Base-by-base conservation (phyloP, 2,888 invertebrate species). In the Drosophila pseudotakahashii region DNA sequence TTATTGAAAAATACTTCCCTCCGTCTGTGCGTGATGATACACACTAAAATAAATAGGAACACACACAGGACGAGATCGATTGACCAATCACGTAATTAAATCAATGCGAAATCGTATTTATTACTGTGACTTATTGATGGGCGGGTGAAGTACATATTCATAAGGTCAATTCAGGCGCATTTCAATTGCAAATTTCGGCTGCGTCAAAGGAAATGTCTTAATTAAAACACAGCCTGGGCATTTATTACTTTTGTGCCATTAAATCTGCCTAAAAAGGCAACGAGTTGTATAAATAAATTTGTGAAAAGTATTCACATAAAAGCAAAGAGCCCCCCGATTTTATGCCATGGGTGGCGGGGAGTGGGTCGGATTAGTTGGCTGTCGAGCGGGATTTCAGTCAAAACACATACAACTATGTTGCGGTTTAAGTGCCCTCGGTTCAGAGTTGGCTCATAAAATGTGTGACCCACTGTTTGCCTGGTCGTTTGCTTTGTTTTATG, bases 401-500 rank as follows among this genome's bases (percentile, higher is more conserved):
- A 45, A 44, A 53, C 61, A 32, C 60, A 47, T 45, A 55, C 48
- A 77, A 85, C 82, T 88, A 75, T 85, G 83, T 73, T 85, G 79
- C 60, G 86, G 88, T 54, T 81, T 73, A 51, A 52, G 59, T 42
- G 62, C 70, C 68, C 50, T 52, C 26, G 19, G 54, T 64, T 44
- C 66, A 64, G 74, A 72, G 77, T 83, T 83, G 77, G 62, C 70
- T 63, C 84, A 73, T 81, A 84, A 82, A 82, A 81, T 84, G 80
- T 75, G 77, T 74, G 79, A 78, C 73, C 83, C 75, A 77, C 67
- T 75, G 79, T 64, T 71, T 47, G 67, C 54, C 53, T 52, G 47
- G 61, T 63, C 69, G 58, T 63, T 75, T 60, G 67, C 74, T 76
- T 78, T 75, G 81, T 79, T 81, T 79, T 79, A 81, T 74, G 76